These are phyloP conservation scores for Setipinna tenuifilis DNA, from an alignment of 2,797 vertebrate species.

Conservation along the genomic window DNA sequence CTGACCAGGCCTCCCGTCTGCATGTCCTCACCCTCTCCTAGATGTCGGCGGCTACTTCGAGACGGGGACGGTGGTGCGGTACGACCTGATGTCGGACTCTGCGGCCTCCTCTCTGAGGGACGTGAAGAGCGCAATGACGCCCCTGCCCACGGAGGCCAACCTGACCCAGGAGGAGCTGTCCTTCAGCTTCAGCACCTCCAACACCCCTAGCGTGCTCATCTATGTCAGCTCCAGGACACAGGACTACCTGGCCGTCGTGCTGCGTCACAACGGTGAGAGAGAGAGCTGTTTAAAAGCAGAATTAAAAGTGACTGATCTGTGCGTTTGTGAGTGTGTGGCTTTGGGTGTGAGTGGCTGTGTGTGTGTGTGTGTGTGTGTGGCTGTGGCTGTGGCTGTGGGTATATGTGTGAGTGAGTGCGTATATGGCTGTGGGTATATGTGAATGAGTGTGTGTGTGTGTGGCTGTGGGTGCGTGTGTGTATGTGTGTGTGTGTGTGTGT, in stretches of 20 bases:
- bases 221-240: slow-evolving; percentile 90
- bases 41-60: slow-evolving; percentile 97
- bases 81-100: slow-evolving; percentile 82
- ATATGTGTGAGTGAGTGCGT: too few relatives aligned
- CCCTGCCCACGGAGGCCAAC: slow-evolving; percentile 66
- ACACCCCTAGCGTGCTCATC: slow-evolving; percentile 85
- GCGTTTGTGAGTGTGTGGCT: too few relatives aligned
- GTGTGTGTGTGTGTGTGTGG: too few relatives aligned
- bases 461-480: too few relatives aligned
- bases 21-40: slow-evolving; percentile 50
- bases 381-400: too few relatives aligned
- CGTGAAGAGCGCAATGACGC: slow-evolving; percentile 57
- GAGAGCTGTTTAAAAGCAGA: not conserved
- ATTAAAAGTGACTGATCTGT: not conserved
- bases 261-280: slow-evolving; percentile 81
- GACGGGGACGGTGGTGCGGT: slow-evolving; percentile 90
- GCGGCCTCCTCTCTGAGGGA: slow-evolving; percentile 61
- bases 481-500: too few relatives aligned
- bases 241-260: slow-evolving; percentile 91
- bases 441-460: too few relatives aligned
- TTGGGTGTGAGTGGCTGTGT: too few relatives aligned
- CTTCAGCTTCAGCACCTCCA: slow-evolving; percentile 95
- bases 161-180: slow-evolving; percentile 85
- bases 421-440: too few relatives aligned
- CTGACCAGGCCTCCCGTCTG: not conserved